Evolutionary conservation across 2,888 invertebrate species (phyloP), one percentile per base, ranked within the genome.

Genomic region (Caenorhabditis doughertyi): DNA sequence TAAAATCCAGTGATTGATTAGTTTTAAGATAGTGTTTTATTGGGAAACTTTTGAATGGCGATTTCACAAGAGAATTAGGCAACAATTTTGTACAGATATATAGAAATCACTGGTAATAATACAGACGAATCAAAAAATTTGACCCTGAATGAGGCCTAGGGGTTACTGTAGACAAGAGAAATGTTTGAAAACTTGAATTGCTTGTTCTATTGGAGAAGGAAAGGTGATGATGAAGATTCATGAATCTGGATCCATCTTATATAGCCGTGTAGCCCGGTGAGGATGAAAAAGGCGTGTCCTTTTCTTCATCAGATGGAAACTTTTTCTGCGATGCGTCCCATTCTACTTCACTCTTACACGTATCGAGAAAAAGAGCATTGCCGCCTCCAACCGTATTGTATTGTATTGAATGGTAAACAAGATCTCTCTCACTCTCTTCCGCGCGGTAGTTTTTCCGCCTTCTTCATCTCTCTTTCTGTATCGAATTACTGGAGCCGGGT

Each of bases 371-470:
- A n/a, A 51, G 58, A 58, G 58, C 47, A 32, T 62, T 42, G 23
- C 32, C 53, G 25, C 32, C 53, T 7, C 53, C 53, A 7, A 58
- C 39, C 39, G 39, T 39, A 39, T 53, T 49, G 47, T 60, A 65
- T 76, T 58, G 56, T 58, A 76, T 73, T 64, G 62, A 42, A 42
- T 25, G n/a, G 74, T 67, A 74, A 74, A 74, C 39, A 74, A 72
- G 51, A 39, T 32, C 49, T 27, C 23, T 9, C 56, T 16, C 35
- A 18, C 56, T 23, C 39, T 39, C 35, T 58, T 58, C 58, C 72
- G 72, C 72, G 72, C 72, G 58, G 70, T 44, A 65, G 51, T 64
- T 56, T 35, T 49, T 71, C 67, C 53, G 53, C 53, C 53, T 68
- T 47, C 9, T 47, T 18, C 29, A 9, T 21, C 21, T 53, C 39